phyloP scores from a whole-genome alignment of 2,888 invertebrate species.

The Bombyx huttoni region DNA sequence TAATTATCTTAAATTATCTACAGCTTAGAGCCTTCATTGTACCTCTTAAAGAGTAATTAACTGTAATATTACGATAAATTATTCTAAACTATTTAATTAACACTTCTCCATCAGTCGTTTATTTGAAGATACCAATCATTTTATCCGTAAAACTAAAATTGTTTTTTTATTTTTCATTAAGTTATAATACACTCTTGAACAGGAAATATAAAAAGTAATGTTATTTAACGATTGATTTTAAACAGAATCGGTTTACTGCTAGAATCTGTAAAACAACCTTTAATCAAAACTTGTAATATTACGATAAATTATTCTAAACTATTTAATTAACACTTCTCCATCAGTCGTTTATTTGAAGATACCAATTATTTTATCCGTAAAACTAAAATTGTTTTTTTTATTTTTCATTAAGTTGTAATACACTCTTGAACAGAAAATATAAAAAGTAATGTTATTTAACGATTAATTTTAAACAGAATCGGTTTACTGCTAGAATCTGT shows the following conservation, averaged over 20 bases:
- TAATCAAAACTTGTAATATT: not conserved
- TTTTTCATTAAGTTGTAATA: too few species aligned
- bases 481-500: not conserved
- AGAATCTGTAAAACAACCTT: not conserved
- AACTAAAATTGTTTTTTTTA: too few species aligned
- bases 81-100: conserved; percentile 3
- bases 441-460: too few species aligned
- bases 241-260: not conserved
- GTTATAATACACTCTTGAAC: too few species aligned
- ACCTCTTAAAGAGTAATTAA: conserved; percentile 14
- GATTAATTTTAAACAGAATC: too few species aligned
- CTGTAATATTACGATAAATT: conserved; percentile 2
- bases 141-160: too few species aligned
- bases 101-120: conserved; percentile 3
- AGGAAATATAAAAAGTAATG: too few species aligned
- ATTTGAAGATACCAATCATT: not conserved
- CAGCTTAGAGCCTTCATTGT: conserved; percentile 15
- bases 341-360: conserved; percentile 1
- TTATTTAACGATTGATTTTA: too few species aligned
- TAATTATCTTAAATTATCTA: conserved; percentile 1
- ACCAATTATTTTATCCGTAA: too few species aligned
- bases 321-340: conserved; percentile 2
- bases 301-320: conserved; percentile 3
- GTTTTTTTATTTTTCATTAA: too few species aligned
- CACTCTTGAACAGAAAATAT: too few species aligned